phyloP scores from a whole-genome alignment of 2,888 invertebrate species.

The Stomorhina lunata region DNA sequence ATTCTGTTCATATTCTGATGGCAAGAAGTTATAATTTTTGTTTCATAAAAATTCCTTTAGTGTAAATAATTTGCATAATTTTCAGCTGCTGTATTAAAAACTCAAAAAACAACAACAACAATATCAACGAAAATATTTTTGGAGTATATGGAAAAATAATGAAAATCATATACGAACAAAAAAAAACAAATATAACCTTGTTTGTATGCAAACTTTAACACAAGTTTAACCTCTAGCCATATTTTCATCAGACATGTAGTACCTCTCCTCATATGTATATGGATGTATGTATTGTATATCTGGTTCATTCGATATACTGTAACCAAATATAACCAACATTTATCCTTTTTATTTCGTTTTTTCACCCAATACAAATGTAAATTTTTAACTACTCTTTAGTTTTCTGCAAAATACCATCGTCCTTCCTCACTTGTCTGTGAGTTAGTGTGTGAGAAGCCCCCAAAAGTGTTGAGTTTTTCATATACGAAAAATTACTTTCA shows the following conservation, averaged over 20 bases:
- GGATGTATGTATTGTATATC: background rate
- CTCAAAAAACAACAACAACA: background rate
- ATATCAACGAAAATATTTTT: background rate
- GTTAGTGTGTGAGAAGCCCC: background rate
- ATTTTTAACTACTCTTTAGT: constrained; percentile 34
- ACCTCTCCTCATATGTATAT: background rate
- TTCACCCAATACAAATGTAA: constrained; percentile 18
- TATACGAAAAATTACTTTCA: constrained; percentile 13
- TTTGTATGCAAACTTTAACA: constrained; percentile 36
- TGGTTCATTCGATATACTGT: background rate
- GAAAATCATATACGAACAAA: constrained; percentile 54
- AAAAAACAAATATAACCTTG: constrained; percentile 23
- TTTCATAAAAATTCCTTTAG: constrained; percentile 59
- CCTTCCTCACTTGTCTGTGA: background rate
- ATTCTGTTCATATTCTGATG: background rate
- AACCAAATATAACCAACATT: constrained; percentile 10
- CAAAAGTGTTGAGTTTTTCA: constrained; percentile 3
- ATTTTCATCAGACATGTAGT: constrained; percentile 31
- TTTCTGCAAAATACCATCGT: no score
- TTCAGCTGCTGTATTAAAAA: constrained; percentile 59
- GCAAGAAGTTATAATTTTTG: constrained; percentile 58
- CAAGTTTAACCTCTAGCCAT: constrained; percentile 58
- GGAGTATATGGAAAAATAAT: constrained; percentile 44
- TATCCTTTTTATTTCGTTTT: constrained; percentile 5
- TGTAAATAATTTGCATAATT: constrained; percentile 63